Base-by-base conservation (phyloP, 1,140 invertebrate species). In the Bombus picipes region DNA sequence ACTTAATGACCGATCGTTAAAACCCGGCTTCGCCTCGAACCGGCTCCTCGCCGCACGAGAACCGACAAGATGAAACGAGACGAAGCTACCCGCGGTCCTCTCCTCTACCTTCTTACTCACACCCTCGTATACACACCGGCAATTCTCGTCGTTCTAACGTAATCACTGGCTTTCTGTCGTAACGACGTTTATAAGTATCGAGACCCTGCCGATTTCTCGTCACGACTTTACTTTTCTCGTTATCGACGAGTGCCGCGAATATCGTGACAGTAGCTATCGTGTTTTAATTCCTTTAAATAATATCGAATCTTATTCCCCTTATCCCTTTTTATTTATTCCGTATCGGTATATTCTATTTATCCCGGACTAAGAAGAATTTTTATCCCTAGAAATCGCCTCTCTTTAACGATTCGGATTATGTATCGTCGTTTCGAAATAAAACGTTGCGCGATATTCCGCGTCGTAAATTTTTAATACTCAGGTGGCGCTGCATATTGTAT, bases 1-100 rank as follows among this genome's bases (percentile, higher is more conserved):
- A 91, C 92, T 93, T 94, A 94, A 94, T 93, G 93, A 94, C 92
- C 92, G 92, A 93, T 94, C 93, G 92, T 94, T 94, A 93, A 94
- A 92, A 93, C 88, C 91, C 89, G 88, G 80, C 88, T 90, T 88
- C 87, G 89, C 87, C 88, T 88, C 85, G 91, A 94, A 94, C 93
- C 93, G 92, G 93, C 93, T 93, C 75, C 82, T 47, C 34, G 74
- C 81, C 74, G 57, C 70, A 65, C 75, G 81, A 79, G 86, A 84
- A 73, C 39, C 22, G 78, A 28, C 74, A 39, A n/a, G 74, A 84
- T 72, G 68, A 59, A 87, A 78, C 65, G 75, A 87, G 85, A 87
- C 39, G 39, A 62, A 59, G 53, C 83, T 53, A 85, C 70, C 15
- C 18, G 28, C 18, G 28, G 57, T 34, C 59, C 43, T 74, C 76